Evolutionary conservation across 2,797 vertebrate species (phyloP).

Genomic region (Lycodopsis pacificus): DNA sequence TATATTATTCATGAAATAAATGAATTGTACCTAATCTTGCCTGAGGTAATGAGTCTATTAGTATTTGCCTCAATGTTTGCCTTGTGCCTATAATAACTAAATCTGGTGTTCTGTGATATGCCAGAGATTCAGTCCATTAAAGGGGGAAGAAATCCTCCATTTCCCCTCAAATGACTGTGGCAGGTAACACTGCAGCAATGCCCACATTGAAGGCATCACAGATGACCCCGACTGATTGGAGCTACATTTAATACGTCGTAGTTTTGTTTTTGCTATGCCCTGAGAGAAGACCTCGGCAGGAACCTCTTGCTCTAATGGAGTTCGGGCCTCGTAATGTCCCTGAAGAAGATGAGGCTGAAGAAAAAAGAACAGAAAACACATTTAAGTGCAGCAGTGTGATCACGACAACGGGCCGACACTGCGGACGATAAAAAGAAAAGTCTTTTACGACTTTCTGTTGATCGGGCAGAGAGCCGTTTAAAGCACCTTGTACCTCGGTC

Average conservation of each 20-base stretch:
- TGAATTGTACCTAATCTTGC: too few species aligned
- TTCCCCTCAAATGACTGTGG: neutral
- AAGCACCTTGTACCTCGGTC: slow-evolving; percentile 12
- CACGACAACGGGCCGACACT: neutral
- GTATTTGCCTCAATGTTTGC: neutral
- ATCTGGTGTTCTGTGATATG: neutral
- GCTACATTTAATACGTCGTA: slow-evolving; percentile 7
- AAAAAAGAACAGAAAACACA: neutral
- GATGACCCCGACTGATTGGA: slow-evolving; percentile 26
- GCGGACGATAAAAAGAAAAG: slow-evolving; percentile 28
- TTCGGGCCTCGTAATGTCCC: neutral
- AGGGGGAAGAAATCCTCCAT: neutral
- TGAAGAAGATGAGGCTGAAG: neutral
- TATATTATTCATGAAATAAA: too few species aligned
- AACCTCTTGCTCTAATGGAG: neutral
- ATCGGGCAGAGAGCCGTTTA: slow-evolving; percentile 28
- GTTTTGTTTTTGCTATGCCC: neutral
- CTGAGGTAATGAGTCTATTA: too few species aligned
- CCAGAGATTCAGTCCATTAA: neutral
- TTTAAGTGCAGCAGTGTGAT: slow-evolving; percentile 24
- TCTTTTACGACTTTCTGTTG: slow-evolving; percentile 17
- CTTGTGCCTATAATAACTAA: too few species aligned
- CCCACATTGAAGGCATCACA: slow-evolving; percentile 10
- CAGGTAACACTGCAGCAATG: neutral
- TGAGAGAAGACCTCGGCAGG: slow-evolving; percentile 17